Evolutionary conservation across 2,113 vertebrate genomes (phyloP).

Genomic region (Lates calcarifer): DNA sequence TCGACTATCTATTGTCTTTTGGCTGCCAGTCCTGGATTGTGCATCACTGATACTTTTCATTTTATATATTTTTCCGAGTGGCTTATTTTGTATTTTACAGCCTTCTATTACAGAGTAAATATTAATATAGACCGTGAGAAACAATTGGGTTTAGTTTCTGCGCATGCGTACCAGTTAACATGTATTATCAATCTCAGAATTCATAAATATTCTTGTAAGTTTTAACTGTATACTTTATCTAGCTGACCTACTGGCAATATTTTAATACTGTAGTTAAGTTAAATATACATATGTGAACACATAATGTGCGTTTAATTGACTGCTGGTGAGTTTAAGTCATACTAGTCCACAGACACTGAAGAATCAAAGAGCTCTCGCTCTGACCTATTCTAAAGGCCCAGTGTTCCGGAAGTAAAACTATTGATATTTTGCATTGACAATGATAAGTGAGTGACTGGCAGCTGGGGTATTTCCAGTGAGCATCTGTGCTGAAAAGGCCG

Average conservation of each 20-base stretch:
- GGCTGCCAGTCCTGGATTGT: accelerated
- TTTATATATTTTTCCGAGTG: neutral
- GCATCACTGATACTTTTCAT: accelerated
- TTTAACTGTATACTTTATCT: neutral
- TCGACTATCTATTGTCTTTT: neutral
- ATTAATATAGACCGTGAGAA: neutral
- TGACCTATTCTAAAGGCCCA: neutral
- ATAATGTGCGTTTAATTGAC: neutral
- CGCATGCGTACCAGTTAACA: slow-evolving; percentile 36
- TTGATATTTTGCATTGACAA: slow-evolving; percentile 28
- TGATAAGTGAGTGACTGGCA: neutral
- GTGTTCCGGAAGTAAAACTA: slow-evolving; percentile 44
- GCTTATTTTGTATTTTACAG: neutral
- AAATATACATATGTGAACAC: neutral
- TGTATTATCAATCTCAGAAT: neutral
- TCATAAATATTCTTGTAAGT: neutral
- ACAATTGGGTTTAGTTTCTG: neutral
- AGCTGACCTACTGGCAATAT: neutral
- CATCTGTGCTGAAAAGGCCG: slow-evolving; percentile 3
- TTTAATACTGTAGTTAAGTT: neutral
- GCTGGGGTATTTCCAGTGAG: slow-evolving; percentile 9
- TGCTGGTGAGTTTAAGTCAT: neutral
- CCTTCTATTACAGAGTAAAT: neutral
- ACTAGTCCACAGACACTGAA: slow-evolving; percentile 4
- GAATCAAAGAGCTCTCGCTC: neutral